These are phyloP conservation scores for Hirundo rustica DNA, from an alignment of 2,797 vertebrate species.

Conservation along the genomic window DNA sequence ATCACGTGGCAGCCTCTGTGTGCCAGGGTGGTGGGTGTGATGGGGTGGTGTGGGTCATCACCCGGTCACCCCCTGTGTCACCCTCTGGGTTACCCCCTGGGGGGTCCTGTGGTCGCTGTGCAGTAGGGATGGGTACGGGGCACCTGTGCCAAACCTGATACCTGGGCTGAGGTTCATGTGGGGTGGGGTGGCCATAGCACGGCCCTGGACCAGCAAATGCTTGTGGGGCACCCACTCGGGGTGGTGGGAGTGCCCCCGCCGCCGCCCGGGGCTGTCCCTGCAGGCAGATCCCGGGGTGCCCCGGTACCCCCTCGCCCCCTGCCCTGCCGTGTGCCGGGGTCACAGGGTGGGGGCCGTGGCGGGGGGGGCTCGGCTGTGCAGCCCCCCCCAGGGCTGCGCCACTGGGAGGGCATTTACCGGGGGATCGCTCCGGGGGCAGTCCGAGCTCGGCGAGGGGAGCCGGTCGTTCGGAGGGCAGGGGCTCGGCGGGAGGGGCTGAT, in stretches of 20 bases:
- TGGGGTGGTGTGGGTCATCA: not conserved
- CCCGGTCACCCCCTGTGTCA: not conserved
- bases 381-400: not conserved
- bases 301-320: not conserved
- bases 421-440: not conserved
- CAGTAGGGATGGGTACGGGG: not conserved
- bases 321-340: not conserved
- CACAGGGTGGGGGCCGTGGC: not conserved
- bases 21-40: not conserved
- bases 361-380: not conserved
- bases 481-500: not conserved
- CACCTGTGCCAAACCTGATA: not conserved
- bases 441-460: not conserved
- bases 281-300: not conserved
- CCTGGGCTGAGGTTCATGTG: not conserved
- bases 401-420: not conserved
- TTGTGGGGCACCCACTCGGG: not conserved
- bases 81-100: accelerated
- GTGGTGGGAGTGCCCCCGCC: not conserved
- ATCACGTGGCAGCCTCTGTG: not conserved
- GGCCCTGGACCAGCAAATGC: no score
- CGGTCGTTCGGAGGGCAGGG: not conserved
- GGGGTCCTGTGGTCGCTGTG: not conserved
- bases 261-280: not conserved
- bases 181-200: not conserved